phyloP scores from a whole-genome alignment of 2,797 vertebrate species.

The Mormyrus proboscirostris region DNA sequence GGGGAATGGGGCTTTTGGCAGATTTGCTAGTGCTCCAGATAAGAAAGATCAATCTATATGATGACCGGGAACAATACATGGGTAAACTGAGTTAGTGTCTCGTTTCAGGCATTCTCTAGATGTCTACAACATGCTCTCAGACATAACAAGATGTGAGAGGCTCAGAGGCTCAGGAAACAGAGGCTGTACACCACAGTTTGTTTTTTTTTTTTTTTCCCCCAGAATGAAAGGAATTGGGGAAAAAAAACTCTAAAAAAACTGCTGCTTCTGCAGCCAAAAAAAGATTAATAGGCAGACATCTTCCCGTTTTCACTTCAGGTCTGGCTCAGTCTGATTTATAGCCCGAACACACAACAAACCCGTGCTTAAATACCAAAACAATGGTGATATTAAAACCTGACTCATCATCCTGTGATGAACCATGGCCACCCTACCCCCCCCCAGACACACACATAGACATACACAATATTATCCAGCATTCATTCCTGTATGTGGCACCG shows the following conservation, averaged over 20 bases:
- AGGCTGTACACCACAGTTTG: not conserved
- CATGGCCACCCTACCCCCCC: not conserved
- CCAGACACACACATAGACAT: not conserved
- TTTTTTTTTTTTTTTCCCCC: not conserved
- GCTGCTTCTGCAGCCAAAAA: not conserved
- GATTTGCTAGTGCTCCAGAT: not conserved
- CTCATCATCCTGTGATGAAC: not conserved
- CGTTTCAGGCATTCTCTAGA: not conserved
- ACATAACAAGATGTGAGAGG: not conserved
- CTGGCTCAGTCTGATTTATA: not conserved
- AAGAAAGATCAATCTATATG: not conserved
- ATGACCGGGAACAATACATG: not conserved
- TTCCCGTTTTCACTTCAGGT: not conserved
- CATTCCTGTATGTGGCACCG: not conserved
- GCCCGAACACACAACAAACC: not conserved
- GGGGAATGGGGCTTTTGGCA: not conserved
- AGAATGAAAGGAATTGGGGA: not conserved
- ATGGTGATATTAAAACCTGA: not conserved
- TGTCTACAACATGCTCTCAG: not conserved
- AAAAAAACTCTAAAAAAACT: not conserved
- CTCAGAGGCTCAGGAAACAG: not conserved
- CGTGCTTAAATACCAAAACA: not conserved
- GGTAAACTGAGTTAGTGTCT: not conserved
- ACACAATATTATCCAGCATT: not conserved
- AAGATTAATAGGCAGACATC: not conserved